Percentiles rank a stretch among this genome's conserved stretches.
phyloP scores from a whole-genome alignment of 2,888 invertebrate species.

The Eupithecia subumbrata region DNA sequence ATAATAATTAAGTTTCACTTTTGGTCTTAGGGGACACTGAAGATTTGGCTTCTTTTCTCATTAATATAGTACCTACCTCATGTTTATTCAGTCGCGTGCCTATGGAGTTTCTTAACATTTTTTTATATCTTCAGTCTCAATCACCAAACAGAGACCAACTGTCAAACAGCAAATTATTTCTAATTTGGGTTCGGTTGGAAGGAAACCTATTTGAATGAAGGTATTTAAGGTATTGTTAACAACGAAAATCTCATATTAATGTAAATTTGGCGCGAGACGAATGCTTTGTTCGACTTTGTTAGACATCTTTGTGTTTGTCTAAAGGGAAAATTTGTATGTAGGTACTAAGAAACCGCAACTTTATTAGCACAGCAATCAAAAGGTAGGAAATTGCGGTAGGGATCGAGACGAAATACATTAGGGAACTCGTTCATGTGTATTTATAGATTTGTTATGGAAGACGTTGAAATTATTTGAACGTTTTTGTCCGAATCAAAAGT shows the following conservation, averaged over 20 bases:
- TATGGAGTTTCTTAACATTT: background rate
- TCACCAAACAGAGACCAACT: background rate
- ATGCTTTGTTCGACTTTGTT: constrained; percentile 69
- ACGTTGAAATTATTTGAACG: background rate
- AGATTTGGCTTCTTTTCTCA: background rate
- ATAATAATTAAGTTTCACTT: background rate
- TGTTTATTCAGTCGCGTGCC: background rate
- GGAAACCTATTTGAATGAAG: constrained; percentile 53
- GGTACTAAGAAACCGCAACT: constrained; percentile 40
- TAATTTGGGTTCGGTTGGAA: constrained; percentile 15
- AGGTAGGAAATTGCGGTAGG: constrained; percentile 33
- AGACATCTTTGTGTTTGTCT: constrained; percentile 57
- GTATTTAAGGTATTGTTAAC: constrained; percentile 72
- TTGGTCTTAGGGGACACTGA: background rate
- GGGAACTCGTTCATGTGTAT: constrained; percentile 1
- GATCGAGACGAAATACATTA: constrained; percentile 27
- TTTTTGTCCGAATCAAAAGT: background rate
- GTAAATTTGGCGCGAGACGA: constrained; percentile 73
- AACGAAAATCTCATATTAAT: constrained; percentile 78
- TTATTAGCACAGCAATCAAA: constrained; percentile 42
- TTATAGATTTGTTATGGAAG: background rate
- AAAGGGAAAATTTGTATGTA: constrained; percentile 36
- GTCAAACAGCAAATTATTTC: background rate
- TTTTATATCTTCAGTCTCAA: background rate
- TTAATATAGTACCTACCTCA: background rate